Conservation (phyloP, 2,888 invertebrate genomes). For the Limnephilus auricula region DNA sequence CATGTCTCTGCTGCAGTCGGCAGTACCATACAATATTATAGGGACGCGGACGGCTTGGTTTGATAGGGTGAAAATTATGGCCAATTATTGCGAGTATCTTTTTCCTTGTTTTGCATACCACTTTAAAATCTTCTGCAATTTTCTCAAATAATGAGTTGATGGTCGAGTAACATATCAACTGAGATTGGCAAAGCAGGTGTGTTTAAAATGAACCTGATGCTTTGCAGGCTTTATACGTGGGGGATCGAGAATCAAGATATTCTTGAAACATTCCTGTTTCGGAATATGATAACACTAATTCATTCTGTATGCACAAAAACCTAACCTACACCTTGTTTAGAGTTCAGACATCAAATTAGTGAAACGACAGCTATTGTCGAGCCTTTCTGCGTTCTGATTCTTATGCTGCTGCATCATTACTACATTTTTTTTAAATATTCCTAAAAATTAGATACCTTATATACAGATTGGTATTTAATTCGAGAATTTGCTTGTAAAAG, state of each 20-base stretch:
- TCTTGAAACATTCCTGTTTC: not conserved
- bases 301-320: not conserved
- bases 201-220: not conserved
- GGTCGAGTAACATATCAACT: not conserved
- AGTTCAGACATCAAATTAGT: not conserved
- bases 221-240: not conserved
- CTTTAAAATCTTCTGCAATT: not conserved
- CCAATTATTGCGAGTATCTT: not conserved
- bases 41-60: not conserved
- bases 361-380: not conserved
- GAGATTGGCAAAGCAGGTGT: not conserved
- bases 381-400: not conserved
- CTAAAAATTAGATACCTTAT: not conserved
- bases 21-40: not conserved
- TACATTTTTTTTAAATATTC: not conserved
- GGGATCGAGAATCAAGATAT: not conserved
- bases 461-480: not conserved
- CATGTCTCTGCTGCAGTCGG: conserved; percentile 2
- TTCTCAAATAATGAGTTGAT: not conserved
- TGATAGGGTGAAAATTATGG: conserved; percentile 16
- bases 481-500: not conserved
- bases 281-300: not conserved
- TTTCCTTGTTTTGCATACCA: not conserved
- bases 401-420: not conserved
- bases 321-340: not conserved